These are phyloP conservation scores for Takifugu ocellatus DNA, from an alignment of 2,797 vertebrate genomes.

Conservation along the genomic window DNA sequence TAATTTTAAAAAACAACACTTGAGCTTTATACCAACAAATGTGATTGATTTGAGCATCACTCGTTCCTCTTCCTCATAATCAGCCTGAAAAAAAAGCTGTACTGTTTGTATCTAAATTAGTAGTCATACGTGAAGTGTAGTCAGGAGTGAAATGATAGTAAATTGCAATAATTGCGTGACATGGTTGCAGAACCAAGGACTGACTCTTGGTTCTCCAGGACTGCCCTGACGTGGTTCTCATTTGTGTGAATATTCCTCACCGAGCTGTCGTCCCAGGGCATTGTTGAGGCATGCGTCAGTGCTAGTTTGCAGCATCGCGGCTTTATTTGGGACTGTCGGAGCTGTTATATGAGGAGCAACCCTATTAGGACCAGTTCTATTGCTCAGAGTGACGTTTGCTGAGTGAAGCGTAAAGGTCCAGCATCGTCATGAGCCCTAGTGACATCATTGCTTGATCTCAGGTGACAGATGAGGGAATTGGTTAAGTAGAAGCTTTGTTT, in stretches of 20 bases:
- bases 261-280: constrained; percentile 16
- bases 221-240: background rate
- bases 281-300: constrained; percentile 6
- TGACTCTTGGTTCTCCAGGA: background rate
- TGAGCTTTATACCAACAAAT: too few relatives aligned
- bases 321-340: constrained; percentile 35
- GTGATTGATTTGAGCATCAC: too few relatives aligned
- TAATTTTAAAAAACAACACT: background rate
- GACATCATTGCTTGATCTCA: too few relatives aligned
- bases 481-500: too few relatives aligned
- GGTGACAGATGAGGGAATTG: too few relatives aligned
- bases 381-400: constrained; percentile 20
- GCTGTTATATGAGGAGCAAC: constrained; percentile 34
- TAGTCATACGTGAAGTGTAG: too few relatives aligned
- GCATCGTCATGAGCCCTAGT: constrained; percentile 2
- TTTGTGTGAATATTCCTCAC: constrained; percentile 19
- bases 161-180: too few relatives aligned
- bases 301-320: constrained; percentile 4
- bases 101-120: too few relatives aligned
- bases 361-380: constrained; percentile 28
- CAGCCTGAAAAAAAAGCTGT: too few relatives aligned
- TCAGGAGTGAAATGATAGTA: too few relatives aligned
- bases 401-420: constrained; percentile 11
- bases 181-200: background rate
- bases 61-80: too few relatives aligned